Evolutionary conservation across 2,888 invertebrate species (phyloP), one percentile per base, ranked within the genome.

Genomic region (Platypus cylindrus): DNA sequence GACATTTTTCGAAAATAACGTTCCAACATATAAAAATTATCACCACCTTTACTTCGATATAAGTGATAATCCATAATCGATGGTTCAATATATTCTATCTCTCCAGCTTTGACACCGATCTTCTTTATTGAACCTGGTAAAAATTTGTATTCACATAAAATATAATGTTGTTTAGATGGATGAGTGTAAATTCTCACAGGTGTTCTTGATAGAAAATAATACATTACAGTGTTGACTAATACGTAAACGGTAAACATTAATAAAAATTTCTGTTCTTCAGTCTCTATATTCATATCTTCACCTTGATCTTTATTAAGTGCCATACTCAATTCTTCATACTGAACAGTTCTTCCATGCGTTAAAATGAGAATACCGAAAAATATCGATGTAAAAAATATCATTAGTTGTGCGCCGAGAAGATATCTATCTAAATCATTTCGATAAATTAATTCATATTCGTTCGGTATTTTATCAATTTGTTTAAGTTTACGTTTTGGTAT

Each of bases 171-270:
- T 14, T 42, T 49, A 32, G 45, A 44, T 11, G 48, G 44, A 34
- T 48, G 44, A 36, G 53, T 51, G 43, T 63, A 63, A 37, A 63
- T 56, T 34, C 62, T 46, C 9, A 59, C 30, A 5, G 62, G 61
- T 45, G 52, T 47, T 40, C 46, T 50, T 3, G 41, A 32, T 7
- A 56, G 33, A 14, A 56, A 18, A 3, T 50, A 2, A 36, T 53
- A 51, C 17, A 54, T 32, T 4, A 48, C 23, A 13, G 50, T 43
- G 29, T 48, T 43, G 8, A 54, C 12, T 5, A 38, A 12, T 9
- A 52, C 11, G 36, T 59, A 51, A n/a, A 33, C 32, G 14, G 38
- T 14, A 3, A 51, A 9, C 9, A 22, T 36, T 51, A 56, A 13
- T 54, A 23, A 8, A 44, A 34, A 8, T 44, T 23, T 37, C 54